Base-by-base conservation (phyloP, 2,113 vertebrate species). In the Zapornia atra region DNA sequence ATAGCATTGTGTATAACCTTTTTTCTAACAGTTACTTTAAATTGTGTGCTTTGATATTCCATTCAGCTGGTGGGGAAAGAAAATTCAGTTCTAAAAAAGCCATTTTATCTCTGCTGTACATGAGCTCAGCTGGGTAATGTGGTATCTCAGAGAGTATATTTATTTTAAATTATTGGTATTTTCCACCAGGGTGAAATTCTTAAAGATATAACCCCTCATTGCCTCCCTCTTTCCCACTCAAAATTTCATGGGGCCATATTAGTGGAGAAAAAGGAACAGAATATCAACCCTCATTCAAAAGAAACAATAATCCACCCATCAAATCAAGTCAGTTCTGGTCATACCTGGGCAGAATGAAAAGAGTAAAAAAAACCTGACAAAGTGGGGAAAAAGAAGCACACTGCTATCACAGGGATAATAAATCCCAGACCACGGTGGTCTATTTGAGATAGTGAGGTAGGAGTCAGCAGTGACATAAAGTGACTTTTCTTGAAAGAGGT, bases 81-180 rank as follows among this genome's bases (percentile, higher is more conserved):
- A 92, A 96, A 96, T 86, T 84, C 61, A 6, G 44, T 89, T 89
- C 86, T 89, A 46, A 86, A 94, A 96, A 92, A 93, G 8, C 36
- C 54, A 72, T 95, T 96, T 95, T 96, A 92, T 92, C 92, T 94
- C 77, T 65, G 60, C 94, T 84, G 57, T 89, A 57, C 91, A 76
- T 65, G 86, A 94, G 61, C 83, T 94, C 22, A 6, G 80, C 80
- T 15, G 83, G 73, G 66, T 94, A 77, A 96, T 91, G 86, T 79
- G 91, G 38, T 93, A 87, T 76, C 81, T 79, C 53, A 12, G 92
- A 54, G 53, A 82, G 63, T 69, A 26, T 92, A 82, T 93, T 96
- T 87, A 87, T 95, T 95, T 96, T 91, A 91, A 96, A 82, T 89
- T 86, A 81, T 64, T 94, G 81, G 34, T 90, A 72, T 95, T 95